Percentiles rank a stretch among this genome's conserved stretches.
Evolutionary conservation across 2,113 vertebrate species (phyloP).

Genomic region (Cynopterus brachyotis): DNA sequence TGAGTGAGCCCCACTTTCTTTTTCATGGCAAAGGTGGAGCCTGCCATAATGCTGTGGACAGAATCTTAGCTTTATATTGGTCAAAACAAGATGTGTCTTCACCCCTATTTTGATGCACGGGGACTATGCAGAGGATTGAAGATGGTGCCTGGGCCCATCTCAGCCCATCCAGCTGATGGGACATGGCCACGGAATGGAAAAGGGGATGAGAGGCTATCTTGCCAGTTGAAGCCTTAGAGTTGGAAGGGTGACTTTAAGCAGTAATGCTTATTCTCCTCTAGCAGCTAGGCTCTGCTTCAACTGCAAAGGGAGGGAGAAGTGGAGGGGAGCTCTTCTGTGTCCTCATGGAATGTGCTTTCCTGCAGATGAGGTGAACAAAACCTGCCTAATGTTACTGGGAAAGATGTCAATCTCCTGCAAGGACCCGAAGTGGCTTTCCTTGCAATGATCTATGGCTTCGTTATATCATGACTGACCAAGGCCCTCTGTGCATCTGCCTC

Average conservation of each 20-base stretch:
- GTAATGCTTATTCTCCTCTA: neutral
- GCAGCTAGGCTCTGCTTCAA: neutral
- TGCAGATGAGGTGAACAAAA: neutral
- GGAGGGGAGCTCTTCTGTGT: neutral
- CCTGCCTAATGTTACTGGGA: slow-evolving; percentile 13
- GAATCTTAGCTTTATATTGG: neutral
- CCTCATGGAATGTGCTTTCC: neutral
- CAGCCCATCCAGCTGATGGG: neutral
- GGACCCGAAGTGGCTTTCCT: slow-evolving; percentile 61
- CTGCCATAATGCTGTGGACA: neutral
- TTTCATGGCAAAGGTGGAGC: neutral
- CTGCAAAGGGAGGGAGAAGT: neutral
- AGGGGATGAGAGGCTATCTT: too few species aligned
- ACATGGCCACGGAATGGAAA: neutral
- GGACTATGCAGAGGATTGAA: neutral
- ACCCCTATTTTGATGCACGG: neutral
- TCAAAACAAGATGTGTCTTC: neutral
- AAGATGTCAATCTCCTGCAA: slow-evolving; percentile 46
- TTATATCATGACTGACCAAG: slow-evolving; percentile 30
- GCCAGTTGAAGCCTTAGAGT: neutral
- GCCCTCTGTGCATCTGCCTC: neutral
- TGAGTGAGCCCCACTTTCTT: slow-evolving; percentile 53
- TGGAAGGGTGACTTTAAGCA: neutral
- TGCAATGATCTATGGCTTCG: slow-evolving; percentile 21
- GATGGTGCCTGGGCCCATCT: neutral